These are phyloP conservation scores for Parapsyche elsis DNA, from an alignment of 1,140 invertebrate species.

Conservation along the genomic window DNA sequence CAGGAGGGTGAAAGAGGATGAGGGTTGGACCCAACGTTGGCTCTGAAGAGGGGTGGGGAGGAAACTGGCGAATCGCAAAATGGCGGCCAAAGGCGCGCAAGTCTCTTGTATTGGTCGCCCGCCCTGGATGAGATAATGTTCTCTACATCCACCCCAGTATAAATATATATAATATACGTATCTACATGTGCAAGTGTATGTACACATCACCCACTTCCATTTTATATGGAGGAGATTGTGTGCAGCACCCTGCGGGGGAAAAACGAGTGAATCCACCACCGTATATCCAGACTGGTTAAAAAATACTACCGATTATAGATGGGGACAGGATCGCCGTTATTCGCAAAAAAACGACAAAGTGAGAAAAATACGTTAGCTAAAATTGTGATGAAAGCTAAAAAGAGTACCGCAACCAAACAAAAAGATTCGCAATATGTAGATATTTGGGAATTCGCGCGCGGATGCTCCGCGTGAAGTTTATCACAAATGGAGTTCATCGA, in stretches of 20 bases:
- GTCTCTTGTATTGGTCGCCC: slow-evolving; percentile 46
- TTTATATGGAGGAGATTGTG: slow-evolving; percentile 7
- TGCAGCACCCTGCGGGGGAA: neutral
- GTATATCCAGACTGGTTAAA: slow-evolving; percentile 34
- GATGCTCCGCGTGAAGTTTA: no score
- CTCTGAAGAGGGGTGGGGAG: slow-evolving; percentile 29
- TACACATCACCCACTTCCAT: slow-evolving; percentile 16
- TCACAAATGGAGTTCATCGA: no score
- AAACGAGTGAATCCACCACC: neutral
- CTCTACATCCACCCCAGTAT: slow-evolving; percentile 37
- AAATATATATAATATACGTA: neutral
- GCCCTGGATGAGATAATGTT: slow-evolving; percentile 47
- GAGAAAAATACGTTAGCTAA: no score
- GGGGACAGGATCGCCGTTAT: neutral
- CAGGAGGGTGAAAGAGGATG: slow-evolving; percentile 23
- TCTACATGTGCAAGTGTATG: neutral
- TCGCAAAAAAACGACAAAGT: neutral
- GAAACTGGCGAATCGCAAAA: slow-evolving; percentile 47
- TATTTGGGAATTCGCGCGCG: no score
- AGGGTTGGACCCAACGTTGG: slow-evolving; percentile 24
- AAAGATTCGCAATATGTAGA: no score
- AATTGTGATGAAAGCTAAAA: no score
- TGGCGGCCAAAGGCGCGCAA: slow-evolving; percentile 46
- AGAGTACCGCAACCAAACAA: no score
- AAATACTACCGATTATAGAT: slow-evolving; percentile 30